Evolutionary conservation across 2,888 invertebrate genomes (phyloP).

Genomic region (Argyresthia goedartella): DNA sequence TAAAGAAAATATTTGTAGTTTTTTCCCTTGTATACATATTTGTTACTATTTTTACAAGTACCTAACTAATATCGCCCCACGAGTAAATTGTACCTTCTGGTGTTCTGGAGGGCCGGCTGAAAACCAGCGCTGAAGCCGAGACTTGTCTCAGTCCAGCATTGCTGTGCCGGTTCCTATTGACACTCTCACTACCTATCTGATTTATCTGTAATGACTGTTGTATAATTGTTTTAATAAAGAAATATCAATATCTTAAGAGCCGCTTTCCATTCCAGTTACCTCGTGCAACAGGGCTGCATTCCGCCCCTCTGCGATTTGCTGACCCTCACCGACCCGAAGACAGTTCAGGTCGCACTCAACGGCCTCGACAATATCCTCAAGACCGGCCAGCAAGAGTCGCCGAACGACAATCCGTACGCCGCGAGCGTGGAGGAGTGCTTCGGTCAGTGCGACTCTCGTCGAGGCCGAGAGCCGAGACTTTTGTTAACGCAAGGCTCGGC

Average conservation of each 20-base stretch:
- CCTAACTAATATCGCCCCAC: too few species aligned
- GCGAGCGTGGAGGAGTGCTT: conserved; percentile 95
- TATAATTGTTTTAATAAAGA: background rate
- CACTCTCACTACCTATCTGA: too few species aligned
- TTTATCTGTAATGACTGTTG: too few species aligned
- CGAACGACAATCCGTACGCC: conserved; percentile 89
- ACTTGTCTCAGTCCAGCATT: too few species aligned
- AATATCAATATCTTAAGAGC: background rate
- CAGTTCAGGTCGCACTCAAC: conserved; percentile 95
- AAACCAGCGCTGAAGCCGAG: too few species aligned
- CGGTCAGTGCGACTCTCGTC: conserved; percentile 68
- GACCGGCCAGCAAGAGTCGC: conserved; percentile 88
- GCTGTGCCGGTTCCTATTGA: too few species aligned
- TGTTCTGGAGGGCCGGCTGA: too few species aligned
- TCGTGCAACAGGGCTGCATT: conserved; percentile 87
- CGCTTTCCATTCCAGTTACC: conserved; percentile 50
- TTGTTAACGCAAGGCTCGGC: too few species aligned
- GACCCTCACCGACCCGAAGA: conserved; percentile 93
- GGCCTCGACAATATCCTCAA: conserved; percentile 95
- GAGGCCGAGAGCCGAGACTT: background rate
- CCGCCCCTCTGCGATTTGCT: conserved; percentile 93
- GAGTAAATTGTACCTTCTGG: too few species aligned
- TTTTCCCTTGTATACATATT: too few species aligned
- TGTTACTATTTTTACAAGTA: too few species aligned
- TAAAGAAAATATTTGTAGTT: too few species aligned